Conservation (phyloP, 2,113 vertebrate genomes). For the Crotalus horridus region DNA sequence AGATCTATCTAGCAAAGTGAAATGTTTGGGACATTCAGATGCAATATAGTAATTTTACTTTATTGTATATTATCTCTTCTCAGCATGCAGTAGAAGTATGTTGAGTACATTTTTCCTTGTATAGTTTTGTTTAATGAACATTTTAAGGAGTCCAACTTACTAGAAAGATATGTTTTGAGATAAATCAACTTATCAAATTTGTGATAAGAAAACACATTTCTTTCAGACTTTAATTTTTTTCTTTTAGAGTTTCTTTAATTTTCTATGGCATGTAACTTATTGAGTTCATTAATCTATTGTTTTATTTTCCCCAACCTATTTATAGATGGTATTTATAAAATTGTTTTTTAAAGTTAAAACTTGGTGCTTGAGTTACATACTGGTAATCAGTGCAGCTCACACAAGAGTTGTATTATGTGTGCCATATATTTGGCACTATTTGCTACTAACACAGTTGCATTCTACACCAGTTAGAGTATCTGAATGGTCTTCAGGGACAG, state of each 20-base stretch:
- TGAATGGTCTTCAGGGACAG: too few species aligned
- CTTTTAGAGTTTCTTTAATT: neutral
- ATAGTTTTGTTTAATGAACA: neutral
- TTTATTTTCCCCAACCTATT: neutral
- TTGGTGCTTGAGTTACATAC: neutral
- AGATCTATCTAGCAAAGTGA: neutral
- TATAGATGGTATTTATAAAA: neutral
- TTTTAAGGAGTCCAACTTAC: neutral
- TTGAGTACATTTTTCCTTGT: neutral
- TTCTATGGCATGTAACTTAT: neutral
- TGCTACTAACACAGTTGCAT: too few species aligned
- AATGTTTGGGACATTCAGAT: neutral
- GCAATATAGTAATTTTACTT: neutral
- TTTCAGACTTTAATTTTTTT: neutral
- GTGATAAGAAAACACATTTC: neutral
- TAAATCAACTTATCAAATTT: neutral
- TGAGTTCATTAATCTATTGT: neutral
- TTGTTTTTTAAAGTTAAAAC: neutral
- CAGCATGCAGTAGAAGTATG: neutral
- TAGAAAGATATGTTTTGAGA: neutral
- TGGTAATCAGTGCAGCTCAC: too few species aligned
- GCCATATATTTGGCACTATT: too few species aligned
- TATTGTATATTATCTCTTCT: neutral
- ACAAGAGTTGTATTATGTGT: too few species aligned
- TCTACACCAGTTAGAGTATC: too few species aligned